phyloP scores from a whole-genome alignment of 2,797 vertebrate genomes.

The Betta splendens region DNA sequence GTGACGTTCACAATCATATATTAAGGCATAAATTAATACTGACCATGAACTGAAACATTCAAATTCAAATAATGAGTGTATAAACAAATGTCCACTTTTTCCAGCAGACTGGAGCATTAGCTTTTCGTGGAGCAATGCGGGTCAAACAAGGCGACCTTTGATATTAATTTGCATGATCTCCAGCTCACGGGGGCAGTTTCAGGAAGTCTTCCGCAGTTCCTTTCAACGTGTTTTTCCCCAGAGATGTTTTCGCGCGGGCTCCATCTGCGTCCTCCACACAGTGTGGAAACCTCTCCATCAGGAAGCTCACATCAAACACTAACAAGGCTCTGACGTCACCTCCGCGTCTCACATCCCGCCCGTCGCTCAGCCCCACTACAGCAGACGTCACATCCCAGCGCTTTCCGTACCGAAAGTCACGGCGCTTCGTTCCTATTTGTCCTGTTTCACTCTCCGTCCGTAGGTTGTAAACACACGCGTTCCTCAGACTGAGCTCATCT shows the following conservation, averaged over 20 bases:
- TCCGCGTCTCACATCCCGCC: conserved; percentile 34
- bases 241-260: conserved; percentile 21
- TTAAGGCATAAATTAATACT: conserved; percentile 1
- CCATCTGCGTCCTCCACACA: neutral
- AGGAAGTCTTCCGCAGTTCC: too few species aligned
- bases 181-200: conserved; percentile 30
- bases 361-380: conserved; percentile 16
- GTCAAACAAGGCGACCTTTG: conserved; percentile 47
- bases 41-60: neutral
- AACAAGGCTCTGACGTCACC: conserved; percentile 48
- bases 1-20: neutral
- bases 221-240: too few species aligned
- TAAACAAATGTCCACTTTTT: conserved; percentile 13
- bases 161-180: conserved; percentile 61
- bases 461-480: conserved; percentile 45
- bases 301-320: conserved; percentile 63
- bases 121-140: conserved; percentile 29
- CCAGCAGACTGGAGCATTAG: conserved; percentile 19
- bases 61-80: neutral
- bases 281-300: conserved; percentile 58
- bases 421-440: conserved; percentile 1
- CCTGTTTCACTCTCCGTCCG: conserved; percentile 8
- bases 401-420: neutral
- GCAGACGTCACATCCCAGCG: neutral
- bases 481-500: conserved; percentile 67